Percentiles rank a stretch among this genome's conserved stretches.
These are phyloP conservation scores for Drosophila sturtevanti DNA, from an alignment of 1,140 invertebrate genomes.

Conservation along the genomic window DNA sequence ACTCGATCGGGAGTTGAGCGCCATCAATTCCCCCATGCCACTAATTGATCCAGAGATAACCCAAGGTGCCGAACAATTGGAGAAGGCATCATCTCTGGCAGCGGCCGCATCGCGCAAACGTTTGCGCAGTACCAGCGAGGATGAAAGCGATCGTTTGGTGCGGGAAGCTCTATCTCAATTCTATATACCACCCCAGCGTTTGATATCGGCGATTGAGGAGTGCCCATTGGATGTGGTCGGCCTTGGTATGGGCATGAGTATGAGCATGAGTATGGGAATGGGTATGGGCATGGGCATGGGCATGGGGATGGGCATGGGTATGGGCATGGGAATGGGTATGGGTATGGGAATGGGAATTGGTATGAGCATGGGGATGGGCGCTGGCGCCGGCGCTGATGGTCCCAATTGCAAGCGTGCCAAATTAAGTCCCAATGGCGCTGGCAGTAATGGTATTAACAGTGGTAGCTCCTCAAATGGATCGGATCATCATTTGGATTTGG, in stretches of 20 bases:
- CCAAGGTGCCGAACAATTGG: slow-evolving; percentile 81
- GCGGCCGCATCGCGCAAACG: slow-evolving; percentile 73
- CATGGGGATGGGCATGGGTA: slow-evolving; percentile 39
- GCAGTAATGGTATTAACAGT: not conserved
- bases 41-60: slow-evolving; percentile 79
- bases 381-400: slow-evolving; percentile 30
- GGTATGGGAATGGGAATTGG: slow-evolving; percentile 23
- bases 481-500: slow-evolving; percentile 71
- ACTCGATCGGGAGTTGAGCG: slow-evolving; percentile 80
- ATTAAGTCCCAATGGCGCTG: slow-evolving; percentile 9
- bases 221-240: slow-evolving; percentile 76
- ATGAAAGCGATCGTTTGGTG: slow-evolving; percentile 85
- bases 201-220: slow-evolving; percentile 88
- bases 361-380: slow-evolving; percentile 22
- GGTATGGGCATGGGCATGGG: slow-evolving; percentile 25
- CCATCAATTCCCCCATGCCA: slow-evolving; percentile 81
- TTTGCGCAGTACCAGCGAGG: slow-evolving; percentile 83
- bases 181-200: slow-evolving; percentile 88
- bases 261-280: slow-evolving; percentile 11
- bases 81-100: slow-evolving; percentile 54
- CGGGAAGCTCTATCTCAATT: slow-evolving; percentile 87
- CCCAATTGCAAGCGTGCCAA: slow-evolving; percentile 48
- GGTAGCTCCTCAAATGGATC: slow-evolving; percentile 20
- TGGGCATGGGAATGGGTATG: slow-evolving; percentile 13
- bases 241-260: slow-evolving; percentile 36